phyloP scores from a whole-genome alignment of 2,113 vertebrate species.

The Hoplias malabaricus region DNA sequence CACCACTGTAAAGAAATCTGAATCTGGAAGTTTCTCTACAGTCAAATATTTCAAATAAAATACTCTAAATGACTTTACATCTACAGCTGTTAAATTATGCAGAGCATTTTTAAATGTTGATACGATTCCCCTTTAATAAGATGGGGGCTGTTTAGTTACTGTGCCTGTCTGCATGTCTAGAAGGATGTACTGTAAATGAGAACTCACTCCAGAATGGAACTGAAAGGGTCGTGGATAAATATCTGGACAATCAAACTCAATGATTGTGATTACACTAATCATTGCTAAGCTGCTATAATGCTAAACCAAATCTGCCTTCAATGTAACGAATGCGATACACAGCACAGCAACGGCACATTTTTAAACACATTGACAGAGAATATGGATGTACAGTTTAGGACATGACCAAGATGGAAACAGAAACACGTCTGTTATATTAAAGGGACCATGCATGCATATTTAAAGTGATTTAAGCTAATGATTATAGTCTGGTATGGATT shows the following conservation, averaged over 20 bases:
- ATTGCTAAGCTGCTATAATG: constrained; percentile 47
- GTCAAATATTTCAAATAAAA: not conserved
- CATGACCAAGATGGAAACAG: not conserved
- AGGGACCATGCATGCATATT: constrained; percentile 21
- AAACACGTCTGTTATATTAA: not conserved
- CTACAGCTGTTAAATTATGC: not conserved
- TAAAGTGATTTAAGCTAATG: not conserved
- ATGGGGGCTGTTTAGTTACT: not conserved
- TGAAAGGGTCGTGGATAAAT: not conserved
- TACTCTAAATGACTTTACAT: not conserved
- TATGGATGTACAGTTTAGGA: not conserved
- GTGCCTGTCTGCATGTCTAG: not conserved
- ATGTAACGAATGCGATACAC: constrained; percentile 32
- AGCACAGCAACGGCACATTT: constrained; percentile 45
- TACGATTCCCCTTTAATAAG: not conserved
- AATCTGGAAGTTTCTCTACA: not conserved
- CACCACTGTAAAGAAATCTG: not conserved
- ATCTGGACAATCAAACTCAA: constrained; percentile 37
- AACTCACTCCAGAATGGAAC: not conserved
- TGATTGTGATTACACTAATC: constrained; percentile 25
- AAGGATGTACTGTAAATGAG: not conserved
- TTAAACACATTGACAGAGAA: not conserved
- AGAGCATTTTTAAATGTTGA: not conserved
- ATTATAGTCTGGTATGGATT: not conserved
- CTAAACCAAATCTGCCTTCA: constrained; percentile 48